Evolutionary conservation across 92 coral and sea anemone species (phyloP), one percentile per base, ranked within the genome.

Genomic region (Parazoanthus atlanticus): DNA sequence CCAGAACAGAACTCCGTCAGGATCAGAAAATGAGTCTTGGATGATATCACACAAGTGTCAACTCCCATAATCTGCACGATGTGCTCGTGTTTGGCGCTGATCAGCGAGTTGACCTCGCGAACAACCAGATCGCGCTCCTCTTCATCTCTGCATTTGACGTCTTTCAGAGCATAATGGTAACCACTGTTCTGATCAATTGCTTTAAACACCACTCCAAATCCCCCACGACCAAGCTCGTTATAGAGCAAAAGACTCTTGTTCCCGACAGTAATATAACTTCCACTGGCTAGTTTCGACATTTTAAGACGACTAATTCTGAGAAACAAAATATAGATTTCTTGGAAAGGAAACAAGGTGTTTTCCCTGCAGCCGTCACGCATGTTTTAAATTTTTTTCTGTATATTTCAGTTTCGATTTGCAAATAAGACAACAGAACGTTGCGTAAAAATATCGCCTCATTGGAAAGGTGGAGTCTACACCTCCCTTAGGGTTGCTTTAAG

Each of bases 1-100:
- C 90, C 90, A 43, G 90, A 67, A 72, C 90, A 88, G 74, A 88
- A 88, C 33, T 86, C 89, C 11, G 87, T 88, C 32, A 79, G 66
- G 69, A 88, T 65, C 28, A 88, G 79, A 30, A 80, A 79, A 12
- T 70, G 86, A 8, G 75, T 31, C 78, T 11, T 75, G 58, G 38
- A 69, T 17, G 85, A 32, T 32, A 67, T 32, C 43, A 36, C 25
- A 46, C 80, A 69, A 16, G 80, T 76, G 33, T 79, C 90, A 43
- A 84, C 87, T 1, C 87, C 87, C 66, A 84, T 84, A 74, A 84
- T 84, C 33, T 84, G 78, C 28, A 90, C 88, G 38, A 90, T 85
- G 65, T 90, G 54, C 65, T 78, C 74, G 30, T 90, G 92, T 34
- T 13, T 40, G 69, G 88, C 79, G 8, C 54, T 78, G 26, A 86